A percentile compares a stretch with the other conserved stretches of the same genome.
Evolutionary conservation across 2,113 vertebrate species (phyloP).

Genomic region (Cebus imitator): DNA sequence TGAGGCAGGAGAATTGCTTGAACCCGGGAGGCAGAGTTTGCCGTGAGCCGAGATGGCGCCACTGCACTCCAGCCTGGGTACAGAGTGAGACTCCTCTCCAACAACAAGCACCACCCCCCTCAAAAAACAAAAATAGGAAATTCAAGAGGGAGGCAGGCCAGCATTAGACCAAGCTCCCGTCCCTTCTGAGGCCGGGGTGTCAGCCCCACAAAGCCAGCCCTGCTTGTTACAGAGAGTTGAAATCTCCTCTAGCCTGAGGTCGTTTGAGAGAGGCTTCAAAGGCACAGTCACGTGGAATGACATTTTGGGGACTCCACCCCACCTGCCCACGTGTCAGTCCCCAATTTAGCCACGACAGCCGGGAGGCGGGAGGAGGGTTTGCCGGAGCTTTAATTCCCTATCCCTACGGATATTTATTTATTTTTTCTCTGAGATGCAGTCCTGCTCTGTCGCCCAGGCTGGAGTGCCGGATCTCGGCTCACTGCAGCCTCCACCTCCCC

Average conservation of each 20-base stretch:
- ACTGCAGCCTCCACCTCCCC: background rate
- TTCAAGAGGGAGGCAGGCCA: background rate
- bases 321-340: background rate
- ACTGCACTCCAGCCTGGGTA: too few relatives aligned
- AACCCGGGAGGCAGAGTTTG: too few relatives aligned
- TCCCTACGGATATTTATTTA: background rate
- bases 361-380: background rate
- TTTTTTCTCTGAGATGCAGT: background rate
- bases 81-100: too few relatives aligned
- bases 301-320: background rate
- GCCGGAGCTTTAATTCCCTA: background rate
- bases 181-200: background rate
- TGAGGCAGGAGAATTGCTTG: too few relatives aligned
- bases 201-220: background rate
- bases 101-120: too few relatives aligned
- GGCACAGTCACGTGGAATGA: background rate
- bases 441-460: background rate
- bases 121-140: background rate
- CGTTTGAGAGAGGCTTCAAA: background rate
- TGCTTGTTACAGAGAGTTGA: background rate
- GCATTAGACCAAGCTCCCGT: background rate
- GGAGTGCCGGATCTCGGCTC: background rate
- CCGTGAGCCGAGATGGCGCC: too few relatives aligned
- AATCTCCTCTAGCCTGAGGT: background rate
- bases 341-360: background rate